A percentile compares a stretch with the other conserved stretches of the same genome.
Conservation (phyloP, 2,888 invertebrate species). For the Nephrocerus scutellatus region DNA sequence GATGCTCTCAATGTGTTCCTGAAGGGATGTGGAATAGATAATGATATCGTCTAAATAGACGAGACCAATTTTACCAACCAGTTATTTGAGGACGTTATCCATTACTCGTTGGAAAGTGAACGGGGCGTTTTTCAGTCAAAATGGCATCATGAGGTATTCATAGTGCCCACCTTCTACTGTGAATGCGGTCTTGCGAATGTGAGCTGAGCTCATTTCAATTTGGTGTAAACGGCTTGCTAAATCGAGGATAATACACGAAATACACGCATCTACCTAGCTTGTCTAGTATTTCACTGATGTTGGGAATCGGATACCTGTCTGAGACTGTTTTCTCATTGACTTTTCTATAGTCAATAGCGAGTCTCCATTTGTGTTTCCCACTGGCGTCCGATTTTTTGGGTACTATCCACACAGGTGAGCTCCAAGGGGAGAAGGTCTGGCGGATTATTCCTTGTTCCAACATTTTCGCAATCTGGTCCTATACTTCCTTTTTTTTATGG, state of each 20-base stretch:
- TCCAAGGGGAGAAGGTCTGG: no score
- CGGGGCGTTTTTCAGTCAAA: slow-evolving; percentile 18
- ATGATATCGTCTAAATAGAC: slow-evolving; percentile 21
- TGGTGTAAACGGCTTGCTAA: slow-evolving; percentile 34
- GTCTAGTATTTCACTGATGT: no score
- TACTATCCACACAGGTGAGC: no score
- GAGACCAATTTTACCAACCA: slow-evolving; percentile 21
- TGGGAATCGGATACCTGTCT: no score
- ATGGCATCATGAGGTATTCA: slow-evolving; percentile 22
- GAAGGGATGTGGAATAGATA: slow-evolving; percentile 10
- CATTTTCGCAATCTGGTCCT: no score
- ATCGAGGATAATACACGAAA: slow-evolving; percentile 33
- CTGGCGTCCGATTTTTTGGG: no score
- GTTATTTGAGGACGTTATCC: slow-evolving; percentile 25
- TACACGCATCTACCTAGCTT: slow-evolving; percentile 36
- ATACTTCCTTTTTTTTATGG: no score
- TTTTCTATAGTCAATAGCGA: no score
- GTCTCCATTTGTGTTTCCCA: no score
- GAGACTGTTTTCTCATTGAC: no score
- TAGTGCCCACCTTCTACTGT: slow-evolving; percentile 19
- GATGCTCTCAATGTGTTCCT: slow-evolving; percentile 9
- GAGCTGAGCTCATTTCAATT: slow-evolving; percentile 26
- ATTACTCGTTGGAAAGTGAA: slow-evolving; percentile 19
- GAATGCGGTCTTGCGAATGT: slow-evolving; percentile 24
- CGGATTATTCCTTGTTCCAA: no score